Base-by-base conservation (phyloP, 53 echinoderm and acorn worm genomes). In the Astropecten irregularis region DNA sequence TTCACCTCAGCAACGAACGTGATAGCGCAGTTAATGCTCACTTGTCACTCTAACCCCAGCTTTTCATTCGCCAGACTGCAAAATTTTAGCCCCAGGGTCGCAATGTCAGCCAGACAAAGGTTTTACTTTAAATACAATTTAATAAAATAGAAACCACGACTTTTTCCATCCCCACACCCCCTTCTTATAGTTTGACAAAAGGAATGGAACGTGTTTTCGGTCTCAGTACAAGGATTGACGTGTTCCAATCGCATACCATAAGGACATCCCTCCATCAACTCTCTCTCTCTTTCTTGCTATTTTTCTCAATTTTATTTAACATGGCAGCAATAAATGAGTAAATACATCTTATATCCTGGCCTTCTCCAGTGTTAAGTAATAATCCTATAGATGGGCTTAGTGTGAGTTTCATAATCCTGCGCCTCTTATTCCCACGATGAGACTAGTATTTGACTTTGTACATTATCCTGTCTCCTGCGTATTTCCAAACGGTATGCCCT, bases 31-130 rank as follows among this genome's bases (percentile, higher is more conserved):
- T 35, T 53, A 73, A 73, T 56, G 35, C 55, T 21, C 49, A 14
- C 74, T 38, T 74, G 74, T 74, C 74, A 74, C 22, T 74, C 58
- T 51, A 74, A 14, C 14, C 74, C 34, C 3, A 57, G 34, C 74
- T 57, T 18, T 37, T 74, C 35, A 40, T 74, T 32, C n/a, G 11
- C 35, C 48, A 49, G 3, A n/a, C 42, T 42, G 42, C 42, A 42
- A 74, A 74, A 23, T 73, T 69, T n/a, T 25, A 23, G 36, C 56
- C 40, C 38, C n/a, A 38, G 73, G 58, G 74, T 26, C 53, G 33
- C 74, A 26, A 35, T 74, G 53, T 57, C 38, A 74, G 18, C 51
- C 74, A 25, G 39, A 56, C 74, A 54, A 74, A 74, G 55, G 23
- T 8, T 15, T 57, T 19, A 54, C 74, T 56, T n/a, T 40, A 0